These are phyloP conservation scores for Apodemus speciosus DNA, from an alignment of 2,113 vertebrate species.

Conservation along the genomic window DNA sequence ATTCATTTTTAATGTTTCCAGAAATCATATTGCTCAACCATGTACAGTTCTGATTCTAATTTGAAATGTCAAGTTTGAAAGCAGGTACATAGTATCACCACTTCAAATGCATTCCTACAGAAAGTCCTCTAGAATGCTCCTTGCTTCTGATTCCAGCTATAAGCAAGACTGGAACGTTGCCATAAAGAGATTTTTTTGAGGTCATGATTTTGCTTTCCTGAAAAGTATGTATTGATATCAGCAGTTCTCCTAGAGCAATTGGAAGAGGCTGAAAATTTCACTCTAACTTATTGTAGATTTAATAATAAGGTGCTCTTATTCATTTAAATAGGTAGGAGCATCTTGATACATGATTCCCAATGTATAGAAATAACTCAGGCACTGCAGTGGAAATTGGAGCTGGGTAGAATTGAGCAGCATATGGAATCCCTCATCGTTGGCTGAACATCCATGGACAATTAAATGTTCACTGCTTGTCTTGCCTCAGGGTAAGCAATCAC, in stretches of 20 bases:
- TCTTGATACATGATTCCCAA: slow-evolving; percentile 58
- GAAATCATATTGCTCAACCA: neutral
- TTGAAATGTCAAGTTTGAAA: slow-evolving; percentile 48
- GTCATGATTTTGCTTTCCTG: neutral
- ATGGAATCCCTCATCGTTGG: neutral
- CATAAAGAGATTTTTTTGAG: slow-evolving; percentile 39
- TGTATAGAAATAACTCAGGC: slow-evolving; percentile 13
- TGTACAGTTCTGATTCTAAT: slow-evolving; percentile 46
- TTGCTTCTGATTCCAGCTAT: slow-evolving; percentile 25
- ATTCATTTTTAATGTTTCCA: slow-evolving; percentile 51
- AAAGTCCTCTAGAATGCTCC: slow-evolving; percentile 3
- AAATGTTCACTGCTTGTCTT: slow-evolving; percentile 39
- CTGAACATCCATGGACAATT: neutral
- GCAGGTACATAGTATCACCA: slow-evolving; percentile 19
- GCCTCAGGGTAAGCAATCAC: neutral
- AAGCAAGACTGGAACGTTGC: slow-evolving; percentile 16
- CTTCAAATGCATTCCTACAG: slow-evolving; percentile 10
- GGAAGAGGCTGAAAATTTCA: neutral
- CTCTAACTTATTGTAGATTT: slow-evolving; percentile 22
- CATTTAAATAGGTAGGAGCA: neutral
- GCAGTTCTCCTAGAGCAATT: neutral
- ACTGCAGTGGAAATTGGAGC: neutral
- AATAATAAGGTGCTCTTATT: neutral
- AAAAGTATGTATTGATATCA: neutral
- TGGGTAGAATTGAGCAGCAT: neutral